A percentile compares a stretch with the other conserved stretches of the same genome.
Evolutionary conservation across 2,113 vertebrate genomes (phyloP).

Genomic region (Perognathus longimembris): DNA sequence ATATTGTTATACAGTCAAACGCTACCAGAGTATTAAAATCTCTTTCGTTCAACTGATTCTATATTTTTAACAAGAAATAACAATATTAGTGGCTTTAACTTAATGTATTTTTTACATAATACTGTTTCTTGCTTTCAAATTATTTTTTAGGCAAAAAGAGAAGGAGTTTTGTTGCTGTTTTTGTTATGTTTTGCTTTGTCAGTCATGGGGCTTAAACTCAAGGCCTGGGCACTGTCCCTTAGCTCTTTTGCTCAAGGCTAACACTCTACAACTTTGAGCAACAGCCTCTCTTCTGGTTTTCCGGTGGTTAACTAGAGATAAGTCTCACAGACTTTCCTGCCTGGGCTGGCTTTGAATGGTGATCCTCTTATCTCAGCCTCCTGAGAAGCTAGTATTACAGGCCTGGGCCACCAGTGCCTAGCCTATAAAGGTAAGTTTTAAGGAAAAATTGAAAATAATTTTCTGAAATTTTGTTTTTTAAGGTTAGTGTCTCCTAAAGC

Average conservation of each 20-base stretch:
- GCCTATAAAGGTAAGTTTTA: background rate
- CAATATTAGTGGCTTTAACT: conserved; percentile 51
- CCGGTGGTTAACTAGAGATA: too few species aligned
- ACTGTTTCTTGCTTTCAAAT: conserved; percentile 23
- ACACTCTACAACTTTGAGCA: too few species aligned
- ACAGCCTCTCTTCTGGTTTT: too few species aligned
- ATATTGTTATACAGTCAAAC: conserved; percentile 12
- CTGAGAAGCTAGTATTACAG: too few species aligned
- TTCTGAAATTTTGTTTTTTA: conserved; percentile 35
- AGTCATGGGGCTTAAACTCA: too few species aligned
- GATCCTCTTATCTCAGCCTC: too few species aligned
- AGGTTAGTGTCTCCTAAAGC: conserved; percentile 17
- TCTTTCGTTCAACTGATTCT: conserved; percentile 71
- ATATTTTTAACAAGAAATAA: conserved; percentile 54
- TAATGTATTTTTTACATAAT: conserved; percentile 29
- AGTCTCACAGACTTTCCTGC: too few species aligned
- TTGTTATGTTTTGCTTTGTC: too few species aligned
- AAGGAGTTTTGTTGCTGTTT: background rate
- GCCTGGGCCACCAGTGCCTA: too few species aligned
- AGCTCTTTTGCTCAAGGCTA: too few species aligned
- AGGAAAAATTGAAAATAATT: conserved; percentile 30
- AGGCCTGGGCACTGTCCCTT: too few species aligned
- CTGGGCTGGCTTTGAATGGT: too few species aligned
- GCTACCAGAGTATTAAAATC: conserved; percentile 61
- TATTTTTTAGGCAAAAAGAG: conserved; percentile 29